A percentile compares a stretch with the other conserved stretches of the same genome.
phyloP scores from a whole-genome alignment of 2,113 vertebrate species.

The Xenopus borealis region DNA sequence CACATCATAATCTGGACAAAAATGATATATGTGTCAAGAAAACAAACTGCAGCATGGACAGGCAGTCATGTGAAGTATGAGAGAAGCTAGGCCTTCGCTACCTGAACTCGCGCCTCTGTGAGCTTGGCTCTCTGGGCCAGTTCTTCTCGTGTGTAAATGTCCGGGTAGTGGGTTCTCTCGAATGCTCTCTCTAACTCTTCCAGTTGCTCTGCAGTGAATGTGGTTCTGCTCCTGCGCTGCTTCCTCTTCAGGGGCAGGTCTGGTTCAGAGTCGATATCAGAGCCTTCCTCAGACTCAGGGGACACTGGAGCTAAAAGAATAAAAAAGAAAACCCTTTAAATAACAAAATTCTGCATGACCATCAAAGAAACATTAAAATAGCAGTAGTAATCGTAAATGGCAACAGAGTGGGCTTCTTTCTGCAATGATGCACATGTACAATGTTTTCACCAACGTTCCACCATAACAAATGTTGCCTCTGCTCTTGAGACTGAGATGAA shows the following conservation, averaged over 20 bases:
- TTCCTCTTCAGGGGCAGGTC: slow-evolving; percentile 94
- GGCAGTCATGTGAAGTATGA: neutral
- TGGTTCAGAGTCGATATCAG: slow-evolving; percentile 95
- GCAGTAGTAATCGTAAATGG: too few species aligned
- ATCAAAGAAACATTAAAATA: too few species aligned
- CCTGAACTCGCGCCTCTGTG: slow-evolving; percentile 96
- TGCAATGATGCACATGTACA: too few species aligned
- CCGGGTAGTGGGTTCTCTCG: slow-evolving; percentile 95
- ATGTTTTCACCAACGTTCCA: too few species aligned
- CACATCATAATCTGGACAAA: neutral
- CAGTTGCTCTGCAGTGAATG: slow-evolving; percentile 94
- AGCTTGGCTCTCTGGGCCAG: slow-evolving; percentile 95
- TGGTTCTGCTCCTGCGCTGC: slow-evolving; percentile 92
- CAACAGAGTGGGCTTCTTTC: too few species aligned
- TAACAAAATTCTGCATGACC: neutral
- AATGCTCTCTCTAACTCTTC: slow-evolving; percentile 96
- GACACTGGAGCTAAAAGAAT: slow-evolving; percentile 64
- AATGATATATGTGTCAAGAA: neutral
- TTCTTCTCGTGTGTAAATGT: slow-evolving; percentile 97
- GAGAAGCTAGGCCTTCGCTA: slow-evolving; percentile 48
- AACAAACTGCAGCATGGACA: neutral
- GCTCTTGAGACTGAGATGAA: neutral
- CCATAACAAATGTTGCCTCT: too few species aligned
- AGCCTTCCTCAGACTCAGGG: slow-evolving; percentile 93
- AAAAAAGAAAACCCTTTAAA: neutral